Evolutionary conservation across 2,888 invertebrate genomes (phyloP).

Genomic region (Pseudoips prasinana): DNA sequence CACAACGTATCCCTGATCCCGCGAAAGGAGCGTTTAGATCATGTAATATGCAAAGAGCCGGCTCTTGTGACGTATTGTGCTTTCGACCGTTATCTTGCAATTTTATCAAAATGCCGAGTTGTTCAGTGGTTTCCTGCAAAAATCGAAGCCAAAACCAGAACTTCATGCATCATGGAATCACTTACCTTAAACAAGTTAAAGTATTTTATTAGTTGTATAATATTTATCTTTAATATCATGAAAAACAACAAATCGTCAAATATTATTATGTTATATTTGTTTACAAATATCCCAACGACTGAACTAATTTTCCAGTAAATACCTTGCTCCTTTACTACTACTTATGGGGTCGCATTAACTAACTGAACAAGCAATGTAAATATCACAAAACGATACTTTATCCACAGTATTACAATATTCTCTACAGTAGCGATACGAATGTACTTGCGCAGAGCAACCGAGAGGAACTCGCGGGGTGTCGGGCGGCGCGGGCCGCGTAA

Average conservation of each 20-base stretch:
- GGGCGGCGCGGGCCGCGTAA: too few species aligned
- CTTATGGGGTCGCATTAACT: not conserved
- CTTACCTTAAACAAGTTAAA: conserved; percentile 1
- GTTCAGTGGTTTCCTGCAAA: not conserved
- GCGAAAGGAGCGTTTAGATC: too few species aligned
- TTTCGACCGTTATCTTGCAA: too few species aligned
- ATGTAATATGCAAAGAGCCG: too few species aligned
- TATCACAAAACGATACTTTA: too few species aligned
- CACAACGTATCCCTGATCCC: too few species aligned
- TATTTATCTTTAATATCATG: conserved; percentile 2
- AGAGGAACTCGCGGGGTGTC: too few species aligned
- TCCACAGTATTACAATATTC: too few species aligned
- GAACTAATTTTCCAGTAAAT: conserved; percentile 1
- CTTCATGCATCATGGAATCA: conserved; percentile 1
- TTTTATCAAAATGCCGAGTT: too few species aligned
- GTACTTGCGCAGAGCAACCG: too few species aligned
- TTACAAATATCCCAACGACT: conserved; percentile 1
- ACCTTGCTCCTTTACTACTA: conserved; percentile 1
- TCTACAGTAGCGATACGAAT: too few species aligned
- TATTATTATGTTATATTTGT: not conserved
- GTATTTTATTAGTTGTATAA: conserved; percentile 1
- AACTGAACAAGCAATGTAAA: not conserved
- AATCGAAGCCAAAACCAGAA: conserved; percentile 1
- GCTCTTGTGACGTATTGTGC: too few species aligned
- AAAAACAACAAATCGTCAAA: conserved; percentile 1